phyloP scores from a whole-genome alignment of 2,113 vertebrate genomes.

The Halichoeres trimaculatus region DNA sequence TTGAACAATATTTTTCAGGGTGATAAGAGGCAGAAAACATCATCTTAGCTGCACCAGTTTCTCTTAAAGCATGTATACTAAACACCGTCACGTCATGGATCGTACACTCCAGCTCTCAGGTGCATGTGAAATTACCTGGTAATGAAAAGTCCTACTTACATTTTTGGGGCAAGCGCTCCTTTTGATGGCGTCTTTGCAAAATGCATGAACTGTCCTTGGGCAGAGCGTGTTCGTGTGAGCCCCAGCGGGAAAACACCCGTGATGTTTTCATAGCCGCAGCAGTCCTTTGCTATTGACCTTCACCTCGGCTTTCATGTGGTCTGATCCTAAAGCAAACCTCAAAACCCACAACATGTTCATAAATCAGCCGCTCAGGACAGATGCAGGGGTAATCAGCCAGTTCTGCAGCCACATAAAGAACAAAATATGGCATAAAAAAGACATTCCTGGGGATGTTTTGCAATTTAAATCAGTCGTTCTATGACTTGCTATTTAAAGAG shows the following conservation, averaged over 20 bases:
- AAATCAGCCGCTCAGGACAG: conserved; percentile 61
- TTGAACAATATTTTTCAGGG: background rate
- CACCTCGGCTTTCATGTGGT: conserved; percentile 72
- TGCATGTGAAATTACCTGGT: conserved; percentile 33
- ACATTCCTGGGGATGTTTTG: conserved; percentile 28
- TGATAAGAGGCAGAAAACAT: background rate
- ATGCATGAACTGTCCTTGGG: conserved; percentile 47
- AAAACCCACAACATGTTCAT: conserved; percentile 70
- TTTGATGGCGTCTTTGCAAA: conserved; percentile 52
- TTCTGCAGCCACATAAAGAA: conserved; percentile 41
- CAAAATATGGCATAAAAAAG: conserved; percentile 22
- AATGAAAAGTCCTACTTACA: conserved; percentile 57
- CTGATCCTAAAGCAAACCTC: conserved; percentile 56
- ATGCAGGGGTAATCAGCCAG: conserved; percentile 30
- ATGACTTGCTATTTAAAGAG: conserved; percentile 10
- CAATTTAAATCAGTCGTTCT: conserved; percentile 23
- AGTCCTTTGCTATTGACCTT: conserved; percentile 60
- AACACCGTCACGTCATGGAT: conserved; percentile 1
- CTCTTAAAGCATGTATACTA: background rate
- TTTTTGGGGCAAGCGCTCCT: conserved; percentile 31
- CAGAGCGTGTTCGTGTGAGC: conserved; percentile 46
- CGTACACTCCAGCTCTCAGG: conserved; percentile 22
- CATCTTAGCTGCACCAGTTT: background rate
- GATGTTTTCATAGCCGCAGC: conserved; percentile 69
- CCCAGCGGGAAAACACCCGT: conserved; percentile 58